Evolutionary conservation across 2,888 invertebrate genomes (phyloP), one percentile per base, ranked within the genome.

Genomic region (Agrochola lychnidis): DNA sequence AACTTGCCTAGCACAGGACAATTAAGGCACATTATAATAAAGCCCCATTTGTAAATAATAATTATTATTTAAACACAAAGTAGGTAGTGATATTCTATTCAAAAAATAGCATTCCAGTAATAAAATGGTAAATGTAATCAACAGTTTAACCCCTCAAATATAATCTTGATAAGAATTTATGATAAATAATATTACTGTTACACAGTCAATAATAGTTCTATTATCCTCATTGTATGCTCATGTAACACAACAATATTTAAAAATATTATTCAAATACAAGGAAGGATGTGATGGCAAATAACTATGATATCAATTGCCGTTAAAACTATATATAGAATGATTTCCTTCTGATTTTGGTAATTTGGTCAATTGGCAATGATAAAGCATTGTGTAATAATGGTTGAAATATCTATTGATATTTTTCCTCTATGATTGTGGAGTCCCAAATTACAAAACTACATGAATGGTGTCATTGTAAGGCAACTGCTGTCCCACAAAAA

Each of bases 61-160:
- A 36, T 7, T 14, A n/a, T 22, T 25, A 57, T 57, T 12, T 14
- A 25, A 25, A 57, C 57, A 12, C 25, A 14, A 25, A 7, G 6
- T 57, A 25, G 57, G 57, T 57, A 57, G 25, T 25, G 25, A 16
- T 57, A 45, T 62, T 19, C 22, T 40, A 53, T 25, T 5, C 14
- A 51, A 9, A 70, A 10, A 70, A 68, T 71, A 71, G 9, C 16
- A 57, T 57, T 25, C 12, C 19, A 67, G 5, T 48, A 7, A 51
- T 68, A 3, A 68, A 51, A 71, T 64, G 67, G n/a, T 48, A n/a
- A 3, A 25, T 66, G 12, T 48, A 78, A 56, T 45, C 6, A 59
- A 68, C n/a, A 30, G 10, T 78, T 48, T 22, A 78, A 78, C 40
- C n/a, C 30, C 78, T 68, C 14, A 48, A 78, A 56, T 48, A 42